These are phyloP conservation scores for Synanthedon andrenaeformis DNA, from an alignment of 2,888 invertebrate genomes.

Conservation along the genomic window DNA sequence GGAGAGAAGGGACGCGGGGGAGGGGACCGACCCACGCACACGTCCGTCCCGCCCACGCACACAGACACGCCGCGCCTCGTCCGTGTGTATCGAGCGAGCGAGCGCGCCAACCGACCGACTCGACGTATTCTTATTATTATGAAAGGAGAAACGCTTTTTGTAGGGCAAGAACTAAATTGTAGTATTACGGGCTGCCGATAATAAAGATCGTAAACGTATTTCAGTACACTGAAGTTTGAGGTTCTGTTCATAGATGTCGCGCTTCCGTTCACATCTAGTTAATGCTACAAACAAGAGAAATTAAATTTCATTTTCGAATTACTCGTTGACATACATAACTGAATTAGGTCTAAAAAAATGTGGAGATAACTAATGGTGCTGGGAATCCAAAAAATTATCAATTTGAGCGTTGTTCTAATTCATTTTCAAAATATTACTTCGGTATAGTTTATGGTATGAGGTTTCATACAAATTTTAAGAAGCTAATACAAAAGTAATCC, in stretches of 20 bases:
- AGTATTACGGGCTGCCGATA: conserved; percentile 60
- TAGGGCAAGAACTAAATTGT: conserved; percentile 71
- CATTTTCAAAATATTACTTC: too few species aligned
- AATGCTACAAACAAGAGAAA: too few species aligned
- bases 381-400: too few species aligned
- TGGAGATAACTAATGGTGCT: too few species aligned
- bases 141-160: conserved; percentile 72
- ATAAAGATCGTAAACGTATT: conserved; percentile 67
- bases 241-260: conserved; percentile 63
- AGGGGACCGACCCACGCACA: conserved; percentile 23
- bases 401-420: too few species aligned
- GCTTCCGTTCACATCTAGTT: conserved; percentile 23
- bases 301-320: too few species aligned
- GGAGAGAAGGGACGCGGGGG: conserved; percentile 9
- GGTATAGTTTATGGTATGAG: too few species aligned
- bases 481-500: too few species aligned
- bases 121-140: conserved; percentile 74
- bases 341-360: too few species aligned
- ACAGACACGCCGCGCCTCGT: conserved; percentile 29
- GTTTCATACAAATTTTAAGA: too few species aligned
- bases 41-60: conserved; percentile 24
- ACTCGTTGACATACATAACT: too few species aligned
- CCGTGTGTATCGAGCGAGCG: conserved; percentile 60
- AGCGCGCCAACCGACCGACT: conserved; percentile 63
- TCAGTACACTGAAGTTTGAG: conserved; percentile 62